phyloP scores from a whole-genome alignment of 2,797 vertebrate genomes.

The Typhlichthys subterraneus region DNA sequence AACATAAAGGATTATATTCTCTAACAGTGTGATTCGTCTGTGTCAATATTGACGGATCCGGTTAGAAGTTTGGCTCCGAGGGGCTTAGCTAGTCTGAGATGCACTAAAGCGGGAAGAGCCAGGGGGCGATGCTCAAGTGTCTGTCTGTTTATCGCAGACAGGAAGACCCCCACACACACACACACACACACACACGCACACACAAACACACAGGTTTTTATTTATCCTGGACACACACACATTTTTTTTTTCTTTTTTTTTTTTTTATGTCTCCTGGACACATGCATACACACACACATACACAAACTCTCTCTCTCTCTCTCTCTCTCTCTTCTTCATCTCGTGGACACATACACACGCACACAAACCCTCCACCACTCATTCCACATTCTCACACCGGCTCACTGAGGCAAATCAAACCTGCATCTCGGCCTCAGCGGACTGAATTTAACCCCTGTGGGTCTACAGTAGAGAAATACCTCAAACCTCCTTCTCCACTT shows the following conservation, averaged over 20 bases:
- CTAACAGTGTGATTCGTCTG: conserved; percentile 49
- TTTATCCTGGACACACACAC: neutral
- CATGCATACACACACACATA: conserved; percentile 13
- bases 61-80: conserved; percentile 65
- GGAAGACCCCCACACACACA: too few species aligned
- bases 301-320: conserved; percentile 28
- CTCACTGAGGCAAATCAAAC: conserved; percentile 52
- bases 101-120: conserved; percentile 69
- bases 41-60: conserved; percentile 69
- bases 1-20: conserved; percentile 55
- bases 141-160: conserved; percentile 66
- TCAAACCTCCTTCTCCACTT: conserved; percentile 33
- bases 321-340: conserved; percentile 30
- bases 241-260: too few species aligned
- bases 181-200: too few species aligned
- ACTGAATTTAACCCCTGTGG: conserved; percentile 53
- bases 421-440: conserved; percentile 43
- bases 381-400: conserved; percentile 38
- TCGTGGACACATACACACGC: conserved; percentile 33
- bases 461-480: conserved; percentile 33
- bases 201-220: too few species aligned
- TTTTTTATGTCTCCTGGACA: neutral
- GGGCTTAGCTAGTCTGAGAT: conserved; percentile 64
- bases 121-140: conserved; percentile 60
- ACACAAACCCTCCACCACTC: conserved; percentile 1